phyloP scores from a whole-genome alignment of 2,797 vertebrate genomes.

The Dipus sagitta region DNA sequence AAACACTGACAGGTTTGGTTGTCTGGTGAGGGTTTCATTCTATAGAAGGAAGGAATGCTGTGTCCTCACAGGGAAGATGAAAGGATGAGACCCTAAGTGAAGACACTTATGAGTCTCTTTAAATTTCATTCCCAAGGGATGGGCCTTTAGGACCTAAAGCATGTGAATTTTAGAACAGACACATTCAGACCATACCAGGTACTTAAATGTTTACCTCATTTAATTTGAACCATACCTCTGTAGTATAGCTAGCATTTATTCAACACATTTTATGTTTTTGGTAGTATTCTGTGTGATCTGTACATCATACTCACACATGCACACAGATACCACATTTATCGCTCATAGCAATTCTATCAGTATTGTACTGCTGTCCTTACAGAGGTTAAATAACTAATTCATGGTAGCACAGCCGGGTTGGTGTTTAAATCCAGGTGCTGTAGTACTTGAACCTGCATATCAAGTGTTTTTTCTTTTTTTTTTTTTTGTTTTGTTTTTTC shows the following conservation, averaged over 20 bases:
- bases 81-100: background rate
- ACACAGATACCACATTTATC: background rate
- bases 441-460: background rate
- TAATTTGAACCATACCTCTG: background rate
- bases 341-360: background rate
- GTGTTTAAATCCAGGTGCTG: background rate
- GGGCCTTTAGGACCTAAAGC: too few relatives aligned
- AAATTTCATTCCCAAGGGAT: background rate
- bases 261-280: background rate
- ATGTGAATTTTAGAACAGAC: background rate
- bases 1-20: background rate
- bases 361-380: background rate
- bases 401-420: background rate
- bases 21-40: background rate
- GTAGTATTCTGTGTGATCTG: background rate
- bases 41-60: background rate
- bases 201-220: background rate
- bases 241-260: background rate
- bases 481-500: too few relatives aligned
- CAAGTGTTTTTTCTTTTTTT: background rate
- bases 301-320: background rate
- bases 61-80: background rate
- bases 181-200: background rate
- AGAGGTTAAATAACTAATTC: background rate
- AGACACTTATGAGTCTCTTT: background rate